Evolutionary conservation across 2,888 invertebrate species (phyloP), one percentile per base, ranked within the genome.

Genomic region (Hedychridium roseum): DNA sequence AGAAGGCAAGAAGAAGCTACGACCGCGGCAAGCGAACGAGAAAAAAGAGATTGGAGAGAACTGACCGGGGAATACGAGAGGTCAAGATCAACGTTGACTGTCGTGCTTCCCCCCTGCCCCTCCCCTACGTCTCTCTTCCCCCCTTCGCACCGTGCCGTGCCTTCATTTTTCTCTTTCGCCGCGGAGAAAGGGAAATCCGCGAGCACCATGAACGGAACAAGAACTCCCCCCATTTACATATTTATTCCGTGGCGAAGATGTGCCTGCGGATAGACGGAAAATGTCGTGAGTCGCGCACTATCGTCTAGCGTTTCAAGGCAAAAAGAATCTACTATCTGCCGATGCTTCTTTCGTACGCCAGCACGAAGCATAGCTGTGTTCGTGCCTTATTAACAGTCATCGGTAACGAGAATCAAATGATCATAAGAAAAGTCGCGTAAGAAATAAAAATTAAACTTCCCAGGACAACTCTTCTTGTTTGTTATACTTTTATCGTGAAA

Each of bases 161-260:
- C 23, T 9, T 23, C 4, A 6, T 23, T 23, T 9, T 23, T 23
- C 23, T 9, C 23, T 9, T 23, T 23, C 9, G 23, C 23, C 9
- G n/a, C n/a, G n/a, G n/a, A n/a, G n/a, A n/a, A n/a, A n/a, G n/a
- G n/a, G n/a, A n/a, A n/a, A n/a, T n/a, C n/a, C n/a, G 54, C 54
- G 57, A 57, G 58, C 54, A 54, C 57, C 50, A 50, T 58, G 57
- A 57, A 48, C 52, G 57, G 55, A 61, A 59, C 66, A 55, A 63
- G 64, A 63, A 71, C 66, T 62, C 42, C 50, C n/a, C 57, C 50
- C 64, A 76, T 76, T 75, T 76, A 70, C 74, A 76, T 76, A 76
- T 74, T 75, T 75, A 75, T 74, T 72, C 67, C 69, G 71, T 69
- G 74, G 72, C 52, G 53, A 57, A 70, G 68, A 72, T 72, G n/a